A percentile compares a stretch with the other conserved stretches of the same genome.
These are phyloP conservation scores for Caenorhabditis wallacei DNA, from an alignment of 2,888 invertebrate genomes.

Conservation along the genomic window DNA sequence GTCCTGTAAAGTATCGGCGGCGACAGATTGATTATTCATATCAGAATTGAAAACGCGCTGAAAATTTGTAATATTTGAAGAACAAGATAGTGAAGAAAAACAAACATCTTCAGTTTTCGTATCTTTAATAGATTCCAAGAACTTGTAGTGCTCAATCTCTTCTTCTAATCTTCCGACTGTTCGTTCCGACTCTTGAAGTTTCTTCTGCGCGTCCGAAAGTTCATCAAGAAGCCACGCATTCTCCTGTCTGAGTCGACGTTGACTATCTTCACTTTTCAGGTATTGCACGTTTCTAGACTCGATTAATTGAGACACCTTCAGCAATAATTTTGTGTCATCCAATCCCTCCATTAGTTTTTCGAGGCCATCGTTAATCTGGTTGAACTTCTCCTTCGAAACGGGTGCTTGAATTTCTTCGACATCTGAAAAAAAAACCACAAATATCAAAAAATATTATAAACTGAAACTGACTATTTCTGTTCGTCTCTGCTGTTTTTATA, in stretches of 20 bases:
- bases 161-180: conserved; percentile 95
- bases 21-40: conserved; percentile 44
- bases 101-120: conserved; percentile 85
- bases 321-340: conserved; percentile 86
- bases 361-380: conserved; percentile 63
- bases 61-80: not conserved
- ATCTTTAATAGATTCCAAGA: conserved; percentile 95
- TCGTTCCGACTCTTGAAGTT: conserved; percentile 82
- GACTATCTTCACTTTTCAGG: conserved; percentile 93
- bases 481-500: conserved; percentile 51
- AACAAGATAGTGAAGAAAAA: not conserved
- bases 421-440: conserved; percentile 7
- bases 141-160: conserved; percentile 97
- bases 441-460: not conserved
- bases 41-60: conserved; percentile 31
- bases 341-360: conserved; percentile 36
- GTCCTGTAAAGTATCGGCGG: conserved; percentile 81
- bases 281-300: conserved; percentile 94
- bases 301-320: conserved; percentile 90
- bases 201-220: conserved; percentile 94
- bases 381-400: conserved; percentile 63
- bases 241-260: conserved; percentile 93
- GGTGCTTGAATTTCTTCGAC: conserved; percentile 60
- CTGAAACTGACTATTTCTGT: conserved; percentile 53
- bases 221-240: conserved; percentile 99